phyloP scores from a whole-genome alignment of 2,797 vertebrate genomes.

The Acanthurus tractus region DNA sequence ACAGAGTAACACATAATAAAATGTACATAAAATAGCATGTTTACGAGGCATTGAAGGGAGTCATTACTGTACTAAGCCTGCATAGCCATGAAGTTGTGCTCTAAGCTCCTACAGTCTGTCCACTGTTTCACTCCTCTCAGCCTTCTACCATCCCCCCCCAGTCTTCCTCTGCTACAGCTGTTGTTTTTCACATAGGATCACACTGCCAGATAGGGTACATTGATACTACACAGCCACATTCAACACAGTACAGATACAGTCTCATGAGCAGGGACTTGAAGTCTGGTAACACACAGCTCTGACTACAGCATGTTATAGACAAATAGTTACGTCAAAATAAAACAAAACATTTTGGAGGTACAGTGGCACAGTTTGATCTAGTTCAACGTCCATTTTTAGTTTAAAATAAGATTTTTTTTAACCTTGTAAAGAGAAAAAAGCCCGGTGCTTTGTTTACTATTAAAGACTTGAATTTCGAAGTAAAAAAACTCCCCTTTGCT shows the following conservation, averaged over 20 bases:
- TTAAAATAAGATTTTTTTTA: not conserved
- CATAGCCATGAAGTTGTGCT: slow-evolving; percentile 25
- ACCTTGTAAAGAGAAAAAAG: not conserved
- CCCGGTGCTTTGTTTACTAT: not conserved
- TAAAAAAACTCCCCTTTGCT: not conserved
- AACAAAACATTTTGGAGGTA: not conserved
- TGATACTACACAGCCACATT: slow-evolving; percentile 3
- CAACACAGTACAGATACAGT: not conserved
- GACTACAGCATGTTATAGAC: not conserved
- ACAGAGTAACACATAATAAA: not conserved
- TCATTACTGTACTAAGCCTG: not conserved
- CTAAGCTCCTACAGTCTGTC: slow-evolving; percentile 10
- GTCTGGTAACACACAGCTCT: not conserved
- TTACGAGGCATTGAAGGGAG: slow-evolving; percentile 5
- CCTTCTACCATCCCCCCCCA: slow-evolving; percentile 31
- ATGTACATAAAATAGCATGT: slow-evolving; percentile 19
- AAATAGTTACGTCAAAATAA: not conserved
- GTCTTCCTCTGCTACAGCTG: slow-evolving; percentile 70
- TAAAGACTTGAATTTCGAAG: not conserved
- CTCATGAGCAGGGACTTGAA: not conserved
- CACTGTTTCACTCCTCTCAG: slow-evolving; percentile 21
- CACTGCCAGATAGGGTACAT: slow-evolving; percentile 26
- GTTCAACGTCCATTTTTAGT: not conserved
- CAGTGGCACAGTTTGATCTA: not conserved
- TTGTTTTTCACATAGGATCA: slow-evolving; percentile 73